These are phyloP conservation scores for Dermochelys coriacea DNA, from an alignment of 2,797 vertebrate species.

Conservation along the genomic window DNA sequence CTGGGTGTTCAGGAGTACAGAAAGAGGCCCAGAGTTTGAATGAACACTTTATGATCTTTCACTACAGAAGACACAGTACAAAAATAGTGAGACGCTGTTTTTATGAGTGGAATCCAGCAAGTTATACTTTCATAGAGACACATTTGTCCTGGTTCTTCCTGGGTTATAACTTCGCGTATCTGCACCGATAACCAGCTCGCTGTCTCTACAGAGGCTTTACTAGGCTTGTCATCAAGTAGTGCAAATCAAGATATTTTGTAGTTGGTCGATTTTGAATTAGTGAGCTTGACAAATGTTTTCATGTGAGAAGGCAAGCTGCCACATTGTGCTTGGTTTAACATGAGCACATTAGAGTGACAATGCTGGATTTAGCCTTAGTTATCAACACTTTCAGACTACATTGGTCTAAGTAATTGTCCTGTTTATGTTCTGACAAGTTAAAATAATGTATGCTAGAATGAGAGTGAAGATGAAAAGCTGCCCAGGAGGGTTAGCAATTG, in stretches of 20 bases:
- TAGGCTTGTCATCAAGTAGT: constrained; percentile 23
- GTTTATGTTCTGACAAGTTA: constrained; percentile 74
- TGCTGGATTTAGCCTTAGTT: constrained; percentile 65
- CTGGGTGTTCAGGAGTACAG: neutral
- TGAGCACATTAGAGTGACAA: constrained; percentile 25
- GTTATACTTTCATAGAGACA: neutral
- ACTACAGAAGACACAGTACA: accelerated
- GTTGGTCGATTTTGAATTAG: constrained; percentile 56
- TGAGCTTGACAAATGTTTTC: constrained; percentile 68
- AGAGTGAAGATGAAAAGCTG: constrained; percentile 74
- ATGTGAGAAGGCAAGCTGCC: constrained; percentile 61
- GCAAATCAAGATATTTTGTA: constrained; percentile 52
- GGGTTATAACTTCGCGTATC: constrained; percentile 1
- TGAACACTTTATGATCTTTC: accelerated
- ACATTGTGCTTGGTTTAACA: constrained; percentile 53
- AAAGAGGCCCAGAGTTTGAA: neutral
- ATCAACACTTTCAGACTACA: constrained; percentile 64
- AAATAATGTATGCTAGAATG: constrained; percentile 76
- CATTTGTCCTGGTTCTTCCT: neutral
- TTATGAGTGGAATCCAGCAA: neutral
- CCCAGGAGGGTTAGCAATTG: constrained; percentile 63
- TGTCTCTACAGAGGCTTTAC: constrained; percentile 21
- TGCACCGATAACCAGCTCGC: neutral
- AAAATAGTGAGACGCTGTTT: neutral
- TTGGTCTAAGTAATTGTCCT: constrained; percentile 80